These are phyloP conservation scores for Cyrtonyx montezumae DNA, from an alignment of 2,113 vertebrate species.

Conservation along the genomic window DNA sequence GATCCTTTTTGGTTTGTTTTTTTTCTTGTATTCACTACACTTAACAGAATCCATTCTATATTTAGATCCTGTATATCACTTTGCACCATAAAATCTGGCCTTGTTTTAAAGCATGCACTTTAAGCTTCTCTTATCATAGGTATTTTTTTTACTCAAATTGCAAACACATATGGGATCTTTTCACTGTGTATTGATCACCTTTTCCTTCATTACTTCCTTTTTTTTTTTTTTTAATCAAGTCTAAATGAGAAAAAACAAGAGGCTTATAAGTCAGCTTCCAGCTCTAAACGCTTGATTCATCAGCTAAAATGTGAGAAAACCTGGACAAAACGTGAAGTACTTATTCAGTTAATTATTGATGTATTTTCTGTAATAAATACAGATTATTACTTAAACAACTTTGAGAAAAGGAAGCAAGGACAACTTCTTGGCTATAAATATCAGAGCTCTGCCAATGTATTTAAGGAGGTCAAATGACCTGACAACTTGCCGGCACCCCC, in stretches of 20 bases:
- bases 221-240: not conserved
- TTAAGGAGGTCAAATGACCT: slow-evolving; percentile 63
- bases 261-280: not conserved
- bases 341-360: slow-evolving; percentile 9
- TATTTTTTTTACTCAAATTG: not conserved
- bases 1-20: not conserved
- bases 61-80: not conserved
- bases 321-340: not conserved
- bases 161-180: not conserved
- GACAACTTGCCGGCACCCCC: slow-evolving; percentile 31
- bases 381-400: slow-evolving; percentile 18
- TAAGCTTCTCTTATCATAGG: not conserved
- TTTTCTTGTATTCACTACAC: not conserved
- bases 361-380: not conserved
- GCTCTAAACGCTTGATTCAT: not conserved
- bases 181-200: not conserved
- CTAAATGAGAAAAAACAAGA: not conserved
- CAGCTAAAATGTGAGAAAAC: not conserved
- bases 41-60: not conserved
- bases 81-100: not conserved
- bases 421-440: slow-evolving; percentile 13
- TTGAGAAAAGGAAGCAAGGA: slow-evolving; percentile 15
- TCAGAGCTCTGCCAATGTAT: slow-evolving; percentile 37
- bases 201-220: not conserved
- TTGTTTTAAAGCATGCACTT: not conserved